These are phyloP conservation scores for Aphyosemion australe DNA, from an alignment of 2,113 vertebrate species.

Conservation along the genomic window DNA sequence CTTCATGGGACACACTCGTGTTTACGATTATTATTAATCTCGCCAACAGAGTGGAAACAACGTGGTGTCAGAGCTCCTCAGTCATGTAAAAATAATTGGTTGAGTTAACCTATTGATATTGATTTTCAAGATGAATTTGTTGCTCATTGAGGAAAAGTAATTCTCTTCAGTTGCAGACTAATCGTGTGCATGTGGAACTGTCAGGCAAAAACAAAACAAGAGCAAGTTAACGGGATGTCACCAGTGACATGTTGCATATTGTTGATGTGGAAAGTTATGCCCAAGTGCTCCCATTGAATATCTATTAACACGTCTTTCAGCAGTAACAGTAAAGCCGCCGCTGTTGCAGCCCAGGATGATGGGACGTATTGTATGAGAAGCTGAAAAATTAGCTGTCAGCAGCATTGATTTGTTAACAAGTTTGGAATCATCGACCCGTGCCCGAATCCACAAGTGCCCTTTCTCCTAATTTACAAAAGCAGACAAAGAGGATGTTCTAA, in stretches of 20 bases:
- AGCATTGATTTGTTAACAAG: constrained; percentile 75
- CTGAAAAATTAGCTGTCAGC: constrained; percentile 80
- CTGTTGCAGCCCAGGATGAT: constrained; percentile 39
- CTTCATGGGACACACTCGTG: constrained; percentile 59
- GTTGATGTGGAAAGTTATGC: background rate
- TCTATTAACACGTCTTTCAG: background rate
- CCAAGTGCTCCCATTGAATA: background rate
- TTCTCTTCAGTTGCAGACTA: background rate
- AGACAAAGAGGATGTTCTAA: background rate
- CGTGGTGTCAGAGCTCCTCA: constrained; percentile 26
- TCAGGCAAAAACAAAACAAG: background rate
- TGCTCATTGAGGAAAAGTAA: constrained; percentile 18
- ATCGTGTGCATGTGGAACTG: background rate
- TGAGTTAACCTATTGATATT: constrained; percentile 23
- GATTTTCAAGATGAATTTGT: constrained; percentile 18
- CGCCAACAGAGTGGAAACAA: constrained; percentile 47
- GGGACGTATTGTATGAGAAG: constrained; percentile 72
- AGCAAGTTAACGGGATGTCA: background rate
- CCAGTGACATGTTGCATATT: background rate
- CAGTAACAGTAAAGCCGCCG: background rate
- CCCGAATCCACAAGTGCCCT: constrained; percentile 62
- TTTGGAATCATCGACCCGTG: constrained; percentile 79
- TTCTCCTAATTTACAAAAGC: constrained; percentile 11
- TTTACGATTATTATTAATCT: constrained; percentile 63
- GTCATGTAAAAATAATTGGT: constrained; percentile 38